Percentiles rank a stretch among this genome's conserved stretches.
phyloP scores from a whole-genome alignment of 1,140 invertebrate genomes.

The Meloidogyne chitwoodi region DNA sequence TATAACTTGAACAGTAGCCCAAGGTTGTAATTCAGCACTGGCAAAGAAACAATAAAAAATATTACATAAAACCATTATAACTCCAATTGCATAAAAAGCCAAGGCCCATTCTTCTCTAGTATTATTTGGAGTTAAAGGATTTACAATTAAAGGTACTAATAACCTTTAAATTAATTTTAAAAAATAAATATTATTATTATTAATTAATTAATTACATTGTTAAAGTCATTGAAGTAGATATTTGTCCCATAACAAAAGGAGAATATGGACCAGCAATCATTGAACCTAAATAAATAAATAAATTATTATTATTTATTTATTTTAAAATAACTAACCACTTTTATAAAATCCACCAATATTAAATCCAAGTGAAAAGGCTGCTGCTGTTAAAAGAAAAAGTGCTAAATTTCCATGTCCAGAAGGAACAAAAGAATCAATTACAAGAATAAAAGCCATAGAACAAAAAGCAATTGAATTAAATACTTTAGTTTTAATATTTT shows the following conservation, averaged over 20 bases:
- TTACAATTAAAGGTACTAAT: slow-evolving; percentile 30
- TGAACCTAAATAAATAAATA: slow-evolving; percentile 22
- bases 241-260: slow-evolving; percentile 34
- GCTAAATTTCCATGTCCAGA: slow-evolving; percentile 18
- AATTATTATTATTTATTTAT: background rate
- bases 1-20: slow-evolving; percentile 17
- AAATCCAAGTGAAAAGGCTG: slow-evolving; percentile 24
- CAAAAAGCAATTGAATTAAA: slow-evolving; percentile 35
- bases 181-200: background rate
- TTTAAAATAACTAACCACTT: slow-evolving; percentile 7
- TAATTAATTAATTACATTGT: slow-evolving; percentile 18
- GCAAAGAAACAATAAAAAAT: slow-evolving; percentile 34
- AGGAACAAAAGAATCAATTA: slow-evolving; percentile 26
- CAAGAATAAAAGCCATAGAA: slow-evolving; percentile 20
- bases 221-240: slow-evolving; percentile 33
- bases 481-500: slow-evolving; percentile 31
- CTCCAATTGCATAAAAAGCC: slow-evolving; percentile 26
- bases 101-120: slow-evolving; percentile 35
- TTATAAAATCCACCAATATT: slow-evolving; percentile 39
- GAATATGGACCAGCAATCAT: slow-evolving; percentile 32
- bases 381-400: slow-evolving; percentile 16
- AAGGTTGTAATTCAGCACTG: slow-evolving; percentile 19
- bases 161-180: slow-evolving; percentile 3
- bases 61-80: slow-evolving; percentile 32
- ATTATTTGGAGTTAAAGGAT: slow-evolving; percentile 31